Conservation (phyloP, 2,888 invertebrate species). For the Scaptomyza polygonia region DNA sequence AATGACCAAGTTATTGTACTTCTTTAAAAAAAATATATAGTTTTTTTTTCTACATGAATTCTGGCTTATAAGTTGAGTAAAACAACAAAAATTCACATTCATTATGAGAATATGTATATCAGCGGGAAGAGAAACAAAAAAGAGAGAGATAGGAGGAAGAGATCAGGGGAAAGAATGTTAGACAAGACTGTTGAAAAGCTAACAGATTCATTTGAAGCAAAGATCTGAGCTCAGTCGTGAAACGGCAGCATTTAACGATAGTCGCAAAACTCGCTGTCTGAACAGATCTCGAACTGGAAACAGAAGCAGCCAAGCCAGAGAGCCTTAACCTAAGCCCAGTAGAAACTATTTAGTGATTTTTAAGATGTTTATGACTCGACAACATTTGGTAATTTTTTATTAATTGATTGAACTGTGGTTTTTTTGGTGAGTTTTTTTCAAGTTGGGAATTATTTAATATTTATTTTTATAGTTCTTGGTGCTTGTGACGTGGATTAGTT, state of each 20-base stretch:
- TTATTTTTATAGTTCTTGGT: conserved; percentile 32
- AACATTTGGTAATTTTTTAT: conserved; percentile 64
- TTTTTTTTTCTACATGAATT: conserved; percentile 46
- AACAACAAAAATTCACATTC: conserved; percentile 50
- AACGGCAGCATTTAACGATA: conserved; percentile 74
- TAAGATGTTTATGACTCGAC: conserved; percentile 61
- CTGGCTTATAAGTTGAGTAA: conserved; percentile 66
- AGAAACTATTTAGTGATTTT: conserved; percentile 28
- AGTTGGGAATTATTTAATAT: background rate
- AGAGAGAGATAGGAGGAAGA: no score
- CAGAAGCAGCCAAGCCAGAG: conserved; percentile 1
- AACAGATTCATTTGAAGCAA: conserved; percentile 51
- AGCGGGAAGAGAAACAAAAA: conserved; percentile 2
- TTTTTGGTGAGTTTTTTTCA: conserved; percentile 4
- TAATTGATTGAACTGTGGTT: conserved; percentile 19
- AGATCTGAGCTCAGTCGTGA: conserved; percentile 68
- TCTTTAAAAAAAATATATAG: conserved; percentile 7
- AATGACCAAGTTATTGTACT: conserved; percentile 31
- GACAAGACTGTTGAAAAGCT: conserved; percentile 53
- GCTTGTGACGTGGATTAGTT: conserved; percentile 12
- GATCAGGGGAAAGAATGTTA: conserved; percentile 17
- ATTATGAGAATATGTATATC: conserved; percentile 47
- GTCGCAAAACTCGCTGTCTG: conserved; percentile 63
- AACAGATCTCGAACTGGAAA: conserved; percentile 33
- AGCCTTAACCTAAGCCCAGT: conserved; percentile 1